Base-by-base conservation (phyloP, 2,113 vertebrate genomes). In the Dicentrarchus labrax region DNA sequence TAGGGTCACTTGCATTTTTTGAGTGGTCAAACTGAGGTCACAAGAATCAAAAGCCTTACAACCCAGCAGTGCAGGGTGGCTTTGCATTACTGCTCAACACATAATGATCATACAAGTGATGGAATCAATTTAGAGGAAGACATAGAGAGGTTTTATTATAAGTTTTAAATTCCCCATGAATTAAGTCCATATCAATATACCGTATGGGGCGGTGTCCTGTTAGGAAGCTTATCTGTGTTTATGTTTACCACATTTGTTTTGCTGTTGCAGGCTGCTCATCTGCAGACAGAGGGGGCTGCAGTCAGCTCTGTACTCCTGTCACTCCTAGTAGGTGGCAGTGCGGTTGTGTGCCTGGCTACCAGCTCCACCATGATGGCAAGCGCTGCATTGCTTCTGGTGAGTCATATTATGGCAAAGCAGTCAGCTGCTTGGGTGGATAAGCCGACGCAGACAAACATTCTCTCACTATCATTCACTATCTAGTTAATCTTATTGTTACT, bases 281-380 rank as follows among this genome's bases (percentile, higher is more conserved):
- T 41, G 92, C 94, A 87, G 97, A 99, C 87, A 97, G 96, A 41
- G 97, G 97, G 16, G 97, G 96, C 4, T 99, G 98, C 86, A 97
- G 97, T 90, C 98, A 99, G 86, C 93, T 96, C 76, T 99, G 98
- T 77, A 89, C 92, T 53, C 87, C 92, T 21, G 77, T 95, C 73
- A 93, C 90, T 59, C 96, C 96, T 0, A 88, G 41, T 7, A 92
- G 93, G 70, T 98, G 97, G 98, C 92, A 96, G 64, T 99, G 98
- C 88, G 88, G 86, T 36, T 99, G 98, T 87, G 92, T 95, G 71
- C 96, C 96, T 73, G 98, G 97, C 24, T 98, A 97, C 87, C 94
- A 93, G 51, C 95, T 99, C 62, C 96, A 97, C 13, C 78, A 19
- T 51, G 97, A 99, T 79, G 94, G 92, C 66, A 96, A 94, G 72